Evolutionary conservation across 2,888 invertebrate genomes (phyloP).

Genomic region (Brachyptera putata): DNA sequence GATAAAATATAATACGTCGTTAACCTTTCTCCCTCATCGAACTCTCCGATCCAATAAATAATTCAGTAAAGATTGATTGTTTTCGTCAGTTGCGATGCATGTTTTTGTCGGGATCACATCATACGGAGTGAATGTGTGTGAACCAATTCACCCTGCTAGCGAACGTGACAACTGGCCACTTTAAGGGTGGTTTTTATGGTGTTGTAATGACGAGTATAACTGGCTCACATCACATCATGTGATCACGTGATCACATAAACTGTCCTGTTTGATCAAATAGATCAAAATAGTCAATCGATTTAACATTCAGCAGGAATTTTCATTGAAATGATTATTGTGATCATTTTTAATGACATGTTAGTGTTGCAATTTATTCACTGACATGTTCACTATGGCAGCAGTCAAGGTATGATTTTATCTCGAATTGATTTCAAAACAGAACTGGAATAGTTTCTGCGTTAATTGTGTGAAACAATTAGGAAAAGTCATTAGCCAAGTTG

Average conservation of each 20-base stretch:
- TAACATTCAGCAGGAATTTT: no score
- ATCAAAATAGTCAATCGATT: no score
- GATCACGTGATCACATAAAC: background rate
- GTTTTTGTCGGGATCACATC: conserved; percentile 19
- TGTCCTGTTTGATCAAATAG: background rate
- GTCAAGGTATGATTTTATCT: no score
- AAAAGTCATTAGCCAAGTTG: no score
- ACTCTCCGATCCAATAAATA: background rate
- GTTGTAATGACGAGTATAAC: background rate
- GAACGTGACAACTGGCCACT: background rate
- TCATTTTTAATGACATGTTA: no score
- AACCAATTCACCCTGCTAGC: background rate
- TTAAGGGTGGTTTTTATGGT: background rate
- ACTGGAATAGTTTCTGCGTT: no score
- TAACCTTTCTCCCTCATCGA: background rate
- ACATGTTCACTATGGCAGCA: no score
- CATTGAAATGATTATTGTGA: no score
- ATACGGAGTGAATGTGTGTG: background rate
- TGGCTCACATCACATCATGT: background rate
- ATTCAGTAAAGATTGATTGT: conserved; percentile 27
- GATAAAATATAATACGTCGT: background rate
- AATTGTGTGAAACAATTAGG: no score
- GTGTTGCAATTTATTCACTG: no score
- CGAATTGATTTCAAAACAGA: no score
- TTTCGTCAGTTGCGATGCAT: conserved; percentile 16